These are phyloP conservation scores for Siderastrea radians DNA, from an alignment of 92 coral and sea anemone species.

Conservation along the genomic window DNA sequence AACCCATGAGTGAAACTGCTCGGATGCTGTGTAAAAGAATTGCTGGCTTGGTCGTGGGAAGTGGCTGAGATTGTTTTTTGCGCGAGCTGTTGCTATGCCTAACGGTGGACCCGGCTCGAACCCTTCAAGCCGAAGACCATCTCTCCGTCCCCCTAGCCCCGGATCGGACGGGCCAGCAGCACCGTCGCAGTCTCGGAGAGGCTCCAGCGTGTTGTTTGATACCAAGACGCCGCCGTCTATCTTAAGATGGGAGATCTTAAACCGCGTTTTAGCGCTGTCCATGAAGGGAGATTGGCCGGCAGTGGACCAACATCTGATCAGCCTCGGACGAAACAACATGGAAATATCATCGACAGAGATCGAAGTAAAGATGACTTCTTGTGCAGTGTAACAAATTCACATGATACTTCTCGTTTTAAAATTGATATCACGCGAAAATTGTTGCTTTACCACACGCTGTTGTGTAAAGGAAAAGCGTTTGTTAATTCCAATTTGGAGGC, in stretches of 20 bases:
- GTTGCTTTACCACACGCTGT: background rate
- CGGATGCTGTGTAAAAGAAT: background rate
- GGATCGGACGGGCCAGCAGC: conserved; percentile 29
- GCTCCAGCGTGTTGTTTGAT: conserved; percentile 79
- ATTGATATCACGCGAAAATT: background rate
- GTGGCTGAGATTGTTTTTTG: background rate
- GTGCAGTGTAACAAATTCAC: background rate
- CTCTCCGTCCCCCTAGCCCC: conserved; percentile 75
- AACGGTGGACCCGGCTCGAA: conserved; percentile 28
- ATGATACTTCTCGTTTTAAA: background rate
- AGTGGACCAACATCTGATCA: conserved; percentile 84
- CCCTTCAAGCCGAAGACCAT: conserved; percentile 61
- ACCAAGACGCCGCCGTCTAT: conserved; percentile 83
- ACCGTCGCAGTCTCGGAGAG: conserved; percentile 58
- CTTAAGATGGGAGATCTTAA: conserved; percentile 76
- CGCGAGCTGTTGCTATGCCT: background rate
- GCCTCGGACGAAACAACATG: conserved; percentile 86
- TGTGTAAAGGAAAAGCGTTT: background rate
- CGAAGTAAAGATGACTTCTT: conserved; percentile 61
- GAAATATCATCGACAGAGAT: conserved; percentile 77
- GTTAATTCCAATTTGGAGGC: background rate
- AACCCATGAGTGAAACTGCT: background rate
- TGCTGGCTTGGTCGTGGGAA: conserved; percentile 1
- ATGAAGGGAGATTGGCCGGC: conserved; percentile 89
- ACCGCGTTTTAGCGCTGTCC: conserved; percentile 79